Conservation (phyloP, 2,113 vertebrate genomes). For the Saguinus imperator region DNA sequence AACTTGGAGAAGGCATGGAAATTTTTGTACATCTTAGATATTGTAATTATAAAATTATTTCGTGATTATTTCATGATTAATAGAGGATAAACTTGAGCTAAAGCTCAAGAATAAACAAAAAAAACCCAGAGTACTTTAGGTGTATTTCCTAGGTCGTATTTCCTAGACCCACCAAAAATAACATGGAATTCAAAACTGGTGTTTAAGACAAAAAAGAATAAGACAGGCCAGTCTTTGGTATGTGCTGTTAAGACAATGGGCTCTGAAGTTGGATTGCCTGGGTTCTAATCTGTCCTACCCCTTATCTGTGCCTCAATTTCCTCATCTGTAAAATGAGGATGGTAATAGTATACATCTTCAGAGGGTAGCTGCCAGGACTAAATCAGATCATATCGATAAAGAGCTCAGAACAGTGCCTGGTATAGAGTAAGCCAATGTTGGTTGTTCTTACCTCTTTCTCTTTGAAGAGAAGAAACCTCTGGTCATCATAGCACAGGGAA, state of each 20-base stretch:
- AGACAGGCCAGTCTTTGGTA: not conserved
- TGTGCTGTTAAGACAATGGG: not conserved
- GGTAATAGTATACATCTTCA: not conserved
- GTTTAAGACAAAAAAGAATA: conserved; percentile 37
- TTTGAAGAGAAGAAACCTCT: conserved; percentile 36
- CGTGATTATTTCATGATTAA: conserved; percentile 33
- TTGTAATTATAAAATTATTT: not conserved
- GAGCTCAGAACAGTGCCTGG: not conserved
- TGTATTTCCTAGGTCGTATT: conserved; percentile 46
- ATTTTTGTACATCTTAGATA: conserved; percentile 12
- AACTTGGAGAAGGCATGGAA: not conserved
- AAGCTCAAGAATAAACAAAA: not conserved
- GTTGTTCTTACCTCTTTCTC: not conserved
- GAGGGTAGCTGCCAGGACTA: not conserved
- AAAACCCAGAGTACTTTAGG: not conserved
- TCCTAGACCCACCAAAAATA: conserved; percentile 28
- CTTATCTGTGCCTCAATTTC: not conserved
- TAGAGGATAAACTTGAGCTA: not conserved
- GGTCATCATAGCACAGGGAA: not conserved
- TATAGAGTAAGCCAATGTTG: conserved; percentile 20
- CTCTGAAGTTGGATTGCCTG: conserved; percentile 7
- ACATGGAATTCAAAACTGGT: conserved; percentile 25
- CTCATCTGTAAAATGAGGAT: not conserved
- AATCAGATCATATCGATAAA: not conserved
- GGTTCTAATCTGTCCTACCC: not conserved